Conservation (phyloP, 2,113 vertebrate species). For the Zosterops pallidus region DNA sequence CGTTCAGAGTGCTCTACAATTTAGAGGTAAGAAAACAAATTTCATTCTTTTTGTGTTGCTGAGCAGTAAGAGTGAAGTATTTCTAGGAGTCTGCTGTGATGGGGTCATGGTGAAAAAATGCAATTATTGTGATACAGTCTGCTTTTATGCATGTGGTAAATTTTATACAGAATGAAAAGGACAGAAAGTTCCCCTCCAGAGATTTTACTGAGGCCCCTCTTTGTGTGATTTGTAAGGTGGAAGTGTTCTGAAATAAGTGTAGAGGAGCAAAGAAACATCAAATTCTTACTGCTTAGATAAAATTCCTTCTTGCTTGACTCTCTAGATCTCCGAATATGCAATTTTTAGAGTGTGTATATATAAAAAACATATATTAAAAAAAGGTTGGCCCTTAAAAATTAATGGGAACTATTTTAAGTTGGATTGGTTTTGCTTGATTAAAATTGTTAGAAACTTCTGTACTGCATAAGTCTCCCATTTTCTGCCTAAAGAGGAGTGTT, state of each 20-base stretch:
- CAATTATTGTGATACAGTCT: background rate
- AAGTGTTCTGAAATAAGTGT: background rate
- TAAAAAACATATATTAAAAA: background rate
- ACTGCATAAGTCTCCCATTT: background rate
- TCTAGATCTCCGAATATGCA: background rate
- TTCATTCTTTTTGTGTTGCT: background rate
- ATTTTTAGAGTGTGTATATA: background rate
- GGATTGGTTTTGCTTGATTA: background rate
- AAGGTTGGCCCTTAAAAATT: background rate
- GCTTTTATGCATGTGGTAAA: background rate
- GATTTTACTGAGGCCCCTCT: background rate
- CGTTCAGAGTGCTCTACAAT: constrained; percentile 97
- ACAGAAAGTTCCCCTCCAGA: background rate
- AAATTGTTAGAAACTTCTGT: background rate
- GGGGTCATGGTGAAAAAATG: background rate
- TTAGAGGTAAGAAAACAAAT: constrained; percentile 85
- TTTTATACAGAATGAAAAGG: background rate
- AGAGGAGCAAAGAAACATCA: background rate
- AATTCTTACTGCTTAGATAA: background rate
- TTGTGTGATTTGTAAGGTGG: background rate
- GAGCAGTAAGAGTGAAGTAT: background rate
- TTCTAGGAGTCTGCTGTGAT: background rate
- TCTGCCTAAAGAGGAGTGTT: background rate
- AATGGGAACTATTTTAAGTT: background rate
- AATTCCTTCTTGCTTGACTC: background rate